Evolutionary conservation across 2,888 invertebrate species (phyloP).

Genomic region (Orthosia gothica): DNA sequence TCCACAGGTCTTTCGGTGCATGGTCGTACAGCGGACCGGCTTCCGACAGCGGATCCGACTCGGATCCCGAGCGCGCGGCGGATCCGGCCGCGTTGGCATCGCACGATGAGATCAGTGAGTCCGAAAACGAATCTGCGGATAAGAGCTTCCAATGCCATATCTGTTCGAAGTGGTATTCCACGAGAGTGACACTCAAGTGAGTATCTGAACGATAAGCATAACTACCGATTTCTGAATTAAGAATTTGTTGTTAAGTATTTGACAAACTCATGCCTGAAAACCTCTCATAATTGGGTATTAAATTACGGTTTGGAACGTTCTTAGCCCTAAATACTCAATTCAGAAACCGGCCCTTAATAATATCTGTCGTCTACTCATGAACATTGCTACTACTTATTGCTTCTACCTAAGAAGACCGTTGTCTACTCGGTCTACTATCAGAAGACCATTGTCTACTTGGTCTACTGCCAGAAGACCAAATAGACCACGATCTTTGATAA

Average conservation of each 20-base stretch:
- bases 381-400: no score
- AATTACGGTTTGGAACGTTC: no score
- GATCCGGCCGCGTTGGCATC: slow-evolving; percentile 64
- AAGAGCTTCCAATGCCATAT: slow-evolving; percentile 90
- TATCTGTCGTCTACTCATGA: no score
- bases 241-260: no score
- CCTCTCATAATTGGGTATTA: no score
- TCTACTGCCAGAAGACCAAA: background rate
- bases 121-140: slow-evolving; percentile 88
- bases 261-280: no score
- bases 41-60: slow-evolving; percentile 77
- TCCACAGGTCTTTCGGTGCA: slow-evolving; percentile 79
- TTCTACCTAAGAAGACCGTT: background rate
- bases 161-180: slow-evolving; percentile 89
- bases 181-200: slow-evolving; percentile 88
- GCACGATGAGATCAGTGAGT: slow-evolving; percentile 86
- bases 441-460: background rate
- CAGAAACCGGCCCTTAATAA: no score
- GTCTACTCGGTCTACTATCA: background rate
- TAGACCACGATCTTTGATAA: background rate
- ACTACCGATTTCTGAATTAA: no score
- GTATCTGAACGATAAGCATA: slow-evolving; percentile 58
- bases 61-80: slow-evolving; percentile 77
- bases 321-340: no score
- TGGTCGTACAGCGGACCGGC: slow-evolving; percentile 79